Percentiles rank a stretch among this genome's conserved stretches.
phyloP scores from a whole-genome alignment of 1,140 invertebrate genomes.

The Bombyx mandarina region DNA sequence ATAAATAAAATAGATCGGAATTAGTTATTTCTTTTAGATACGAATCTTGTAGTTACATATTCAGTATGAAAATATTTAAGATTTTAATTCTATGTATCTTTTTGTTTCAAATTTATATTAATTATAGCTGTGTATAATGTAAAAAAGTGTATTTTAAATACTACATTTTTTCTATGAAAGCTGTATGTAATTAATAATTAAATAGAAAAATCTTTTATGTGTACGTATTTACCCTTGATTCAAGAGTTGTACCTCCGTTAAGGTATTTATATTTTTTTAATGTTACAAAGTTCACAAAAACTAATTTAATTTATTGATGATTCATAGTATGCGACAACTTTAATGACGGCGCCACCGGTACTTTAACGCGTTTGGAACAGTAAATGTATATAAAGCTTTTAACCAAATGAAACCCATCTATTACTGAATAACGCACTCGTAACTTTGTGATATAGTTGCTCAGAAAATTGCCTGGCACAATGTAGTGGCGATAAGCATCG shows the following conservation, averaged over 20 bases:
- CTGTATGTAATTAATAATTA: neutral
- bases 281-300: too few relatives aligned
- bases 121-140: too few relatives aligned
- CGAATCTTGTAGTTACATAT: too few relatives aligned
- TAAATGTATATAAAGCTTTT: slow-evolving; percentile 57
- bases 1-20: too few relatives aligned
- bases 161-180: neutral
- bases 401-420: slow-evolving; percentile 64
- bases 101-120: too few relatives aligned
- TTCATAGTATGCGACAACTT: slow-evolving; percentile 24
- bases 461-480: slow-evolving; percentile 53
- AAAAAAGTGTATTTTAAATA: too few relatives aligned
- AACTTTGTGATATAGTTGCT: slow-evolving; percentile 51
- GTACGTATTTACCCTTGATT: slow-evolving; percentile 14
- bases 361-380: slow-evolving; percentile 41
- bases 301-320: too few relatives aligned
- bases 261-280: neutral
- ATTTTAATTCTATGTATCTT: too few relatives aligned
- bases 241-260: slow-evolving; percentile 18
- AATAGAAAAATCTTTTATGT: neutral
- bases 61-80: too few relatives aligned
- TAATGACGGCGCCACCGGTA: slow-evolving; percentile 36
- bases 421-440: slow-evolving; percentile 59
- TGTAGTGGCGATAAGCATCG: slow-evolving; percentile 38
- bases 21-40: too few relatives aligned